phyloP scores from a whole-genome alignment of 2,888 invertebrate genomes.

The Pimpla rufipes region DNA sequence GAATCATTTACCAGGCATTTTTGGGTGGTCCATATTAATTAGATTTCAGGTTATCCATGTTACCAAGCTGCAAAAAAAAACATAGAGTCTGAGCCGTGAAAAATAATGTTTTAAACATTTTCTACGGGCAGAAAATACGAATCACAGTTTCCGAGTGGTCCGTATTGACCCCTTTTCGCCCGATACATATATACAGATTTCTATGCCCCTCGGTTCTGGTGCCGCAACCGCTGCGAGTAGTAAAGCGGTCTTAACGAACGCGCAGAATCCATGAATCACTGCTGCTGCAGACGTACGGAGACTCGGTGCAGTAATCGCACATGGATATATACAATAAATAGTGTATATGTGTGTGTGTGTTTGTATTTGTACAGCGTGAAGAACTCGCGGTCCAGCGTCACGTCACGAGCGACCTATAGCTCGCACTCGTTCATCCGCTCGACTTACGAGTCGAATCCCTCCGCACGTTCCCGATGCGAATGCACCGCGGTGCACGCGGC shows the following conservation, averaged over 20 bases:
- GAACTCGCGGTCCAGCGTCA: constrained; percentile 14
- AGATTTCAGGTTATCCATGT: too few species aligned
- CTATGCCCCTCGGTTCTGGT: not conserved
- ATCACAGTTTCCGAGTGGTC: too few species aligned
- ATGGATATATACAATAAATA: not conserved
- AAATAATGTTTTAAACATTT: too few species aligned
- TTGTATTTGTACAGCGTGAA: not conserved
- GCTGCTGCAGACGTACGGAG: constrained; percentile 20
- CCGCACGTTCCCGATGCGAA: constrained; percentile 5
- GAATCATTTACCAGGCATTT: too few species aligned
- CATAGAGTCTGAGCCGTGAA: too few species aligned
- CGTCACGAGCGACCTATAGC: constrained; percentile 35
- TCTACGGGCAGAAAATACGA: too few species aligned
- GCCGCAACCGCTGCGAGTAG: constrained; percentile 8
- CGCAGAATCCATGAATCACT: constrained; percentile 79
- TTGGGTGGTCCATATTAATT: too few species aligned
- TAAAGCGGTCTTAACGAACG: constrained; percentile 67
- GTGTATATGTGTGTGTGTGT: too few species aligned
- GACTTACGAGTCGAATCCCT: constrained; percentile 21
- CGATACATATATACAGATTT: constrained; percentile 12
- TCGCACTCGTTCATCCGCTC: constrained; percentile 38
- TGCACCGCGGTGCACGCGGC: constrained; percentile 10
- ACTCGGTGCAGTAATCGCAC: constrained; percentile 13
- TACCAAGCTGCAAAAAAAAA: too few species aligned
- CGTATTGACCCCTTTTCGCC: too few species aligned